phyloP scores from a whole-genome alignment of 2,888 invertebrate species.

The Entomobrya multifasciata region DNA sequence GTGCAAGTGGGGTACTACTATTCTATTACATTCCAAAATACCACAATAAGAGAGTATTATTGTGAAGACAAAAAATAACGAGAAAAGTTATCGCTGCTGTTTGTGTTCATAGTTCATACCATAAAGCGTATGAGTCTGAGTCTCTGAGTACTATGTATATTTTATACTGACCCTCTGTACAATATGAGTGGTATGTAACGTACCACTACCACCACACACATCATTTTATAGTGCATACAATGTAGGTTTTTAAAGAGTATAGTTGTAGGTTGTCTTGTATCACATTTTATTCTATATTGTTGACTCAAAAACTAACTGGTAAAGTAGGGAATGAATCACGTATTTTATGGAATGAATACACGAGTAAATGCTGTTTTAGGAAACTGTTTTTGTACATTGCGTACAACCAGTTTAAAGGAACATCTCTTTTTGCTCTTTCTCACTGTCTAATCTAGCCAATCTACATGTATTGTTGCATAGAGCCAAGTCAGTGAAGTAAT shows the following conservation, averaged over 20 bases:
- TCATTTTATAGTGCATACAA: not conserved
- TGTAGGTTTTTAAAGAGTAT: constrained; percentile 11
- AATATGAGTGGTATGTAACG: not conserved
- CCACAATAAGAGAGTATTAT: constrained; percentile 32
- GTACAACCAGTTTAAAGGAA: constrained; percentile 37
- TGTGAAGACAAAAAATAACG: constrained; percentile 50
- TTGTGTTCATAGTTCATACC: not conserved
- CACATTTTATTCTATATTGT: not conserved
- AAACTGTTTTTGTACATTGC: constrained; percentile 11
- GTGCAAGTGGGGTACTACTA: constrained; percentile 55
- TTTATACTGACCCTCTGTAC: not conserved
- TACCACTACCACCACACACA: not conserved
- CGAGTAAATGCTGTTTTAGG: constrained; percentile 24
- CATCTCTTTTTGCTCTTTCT: constrained; percentile 29
- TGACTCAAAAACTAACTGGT: no score
- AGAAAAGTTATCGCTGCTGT: constrained; percentile 53
- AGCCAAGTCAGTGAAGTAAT: not conserved
- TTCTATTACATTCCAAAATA: constrained; percentile 13
- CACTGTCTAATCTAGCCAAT: constrained; percentile 29
- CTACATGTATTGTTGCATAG: not conserved
- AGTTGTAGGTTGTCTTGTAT: constrained; percentile 8
- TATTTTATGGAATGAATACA: constrained; percentile 21
- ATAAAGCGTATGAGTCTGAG: not conserved
- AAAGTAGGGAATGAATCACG: constrained; percentile 16
- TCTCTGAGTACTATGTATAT: not conserved